Conservation (phyloP, 2,113 vertebrate species). For the Martes martes region DNA sequence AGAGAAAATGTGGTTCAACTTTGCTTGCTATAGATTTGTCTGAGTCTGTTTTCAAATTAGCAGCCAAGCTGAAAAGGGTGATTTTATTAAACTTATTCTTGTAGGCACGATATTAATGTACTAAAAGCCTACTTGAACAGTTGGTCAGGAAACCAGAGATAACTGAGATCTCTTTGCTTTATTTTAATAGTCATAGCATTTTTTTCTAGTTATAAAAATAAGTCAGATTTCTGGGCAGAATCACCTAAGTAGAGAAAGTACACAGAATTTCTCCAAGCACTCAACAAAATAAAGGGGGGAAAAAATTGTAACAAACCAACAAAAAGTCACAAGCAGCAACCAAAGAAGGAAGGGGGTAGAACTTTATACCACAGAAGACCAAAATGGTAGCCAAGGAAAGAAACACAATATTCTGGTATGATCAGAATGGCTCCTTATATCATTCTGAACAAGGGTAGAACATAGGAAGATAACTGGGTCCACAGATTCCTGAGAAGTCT, state of each 20-base stretch:
- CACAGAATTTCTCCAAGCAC: not conserved
- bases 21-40: not conserved
- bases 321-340: not conserved
- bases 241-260: not conserved
- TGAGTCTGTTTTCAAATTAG: not conserved
- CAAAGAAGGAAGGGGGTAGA: not conserved
- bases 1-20: not conserved
- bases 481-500: not conserved
- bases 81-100: not conserved
- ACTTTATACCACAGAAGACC: not conserved
- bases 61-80: not conserved
- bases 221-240: not conserved
- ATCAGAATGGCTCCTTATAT: not conserved
- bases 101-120: not conserved
- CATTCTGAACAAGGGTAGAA: not conserved
- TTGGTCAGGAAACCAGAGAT: not conserved
- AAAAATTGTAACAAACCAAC: not conserved
- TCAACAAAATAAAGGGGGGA: not conserved
- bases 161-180: not conserved
- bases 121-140: not conserved
- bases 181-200: not conserved
- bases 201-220: conserved; percentile 23
- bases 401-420: not conserved
- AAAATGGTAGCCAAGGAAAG: not conserved
- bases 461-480: not conserved